Base-by-base conservation (phyloP, 2,113 vertebrate genomes). In the Pluvialis apricaria region DNA sequence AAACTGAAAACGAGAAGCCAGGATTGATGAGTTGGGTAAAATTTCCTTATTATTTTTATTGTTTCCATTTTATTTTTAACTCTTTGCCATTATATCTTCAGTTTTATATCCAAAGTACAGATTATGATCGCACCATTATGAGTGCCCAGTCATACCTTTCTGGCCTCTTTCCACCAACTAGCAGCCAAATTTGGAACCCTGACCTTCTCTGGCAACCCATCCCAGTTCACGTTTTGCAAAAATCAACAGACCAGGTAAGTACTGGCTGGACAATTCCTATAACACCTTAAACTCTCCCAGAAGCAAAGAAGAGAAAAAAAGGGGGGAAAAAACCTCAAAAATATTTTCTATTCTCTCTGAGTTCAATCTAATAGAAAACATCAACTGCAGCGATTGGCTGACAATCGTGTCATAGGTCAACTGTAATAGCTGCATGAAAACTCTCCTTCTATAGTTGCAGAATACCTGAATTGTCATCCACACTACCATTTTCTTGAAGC, bases 71-170 rank as follows among this genome's bases (percentile, higher is more conserved):
- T 75, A 36, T 44, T 71, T 81, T 38, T 94, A 92, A 97, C 47
- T 90, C 10, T 60, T 52, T 92, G 28, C 21, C 28, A 32, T 93
- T 94, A 49, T 90, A 61, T 77, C 52, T 87, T 77, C 93, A 99
- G 99, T 94, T 99, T 73, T 99, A 99, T 36, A 96, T 99, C n/a
- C 98, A 96, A 92, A 99, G 99, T 86, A 99, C 99, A 20, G 99
- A 99, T 86, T 95, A 98, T 10, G 99, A 99, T 94, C 98, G 99
- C 44, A 99, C 99, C n/a, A 97, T 99, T 93, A 99, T 99, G 99
- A 99, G 99, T 21, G 98, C 98, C 44, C 98, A 99, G 96, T 97
- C 98, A 45, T 98, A 98, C 85, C 98, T 99, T 8, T 99, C 99
- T 57, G 99, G 98, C 73, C 98, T 99, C 80, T 99, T 98, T 94